phyloP scores from a whole-genome alignment of 2,113 vertebrate genomes.

The Campylomormyrus tamandua region DNA sequence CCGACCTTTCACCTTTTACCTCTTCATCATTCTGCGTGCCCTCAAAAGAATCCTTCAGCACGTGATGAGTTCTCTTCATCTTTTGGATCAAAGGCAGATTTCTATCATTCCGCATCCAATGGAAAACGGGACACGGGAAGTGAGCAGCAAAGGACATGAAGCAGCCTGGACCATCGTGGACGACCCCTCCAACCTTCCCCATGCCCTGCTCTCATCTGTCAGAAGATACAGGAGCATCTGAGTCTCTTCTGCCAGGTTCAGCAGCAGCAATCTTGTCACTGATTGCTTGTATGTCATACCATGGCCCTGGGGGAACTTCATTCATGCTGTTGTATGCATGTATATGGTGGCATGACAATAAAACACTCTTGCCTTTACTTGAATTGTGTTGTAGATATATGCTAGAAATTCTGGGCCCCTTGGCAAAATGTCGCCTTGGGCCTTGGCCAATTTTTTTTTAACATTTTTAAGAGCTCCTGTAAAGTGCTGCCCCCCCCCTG shows the following conservation, averaged over 20 bases:
- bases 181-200: background rate
- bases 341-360: background rate
- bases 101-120: background rate
- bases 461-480: background rate
- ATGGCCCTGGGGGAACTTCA: background rate
- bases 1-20: background rate
- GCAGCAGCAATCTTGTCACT: background rate
- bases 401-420: background rate
- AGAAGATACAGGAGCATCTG: background rate
- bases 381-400: background rate
- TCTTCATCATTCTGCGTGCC: background rate
- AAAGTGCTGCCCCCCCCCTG: background rate
- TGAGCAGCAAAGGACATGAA: background rate
- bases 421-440: background rate
- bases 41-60: background rate
- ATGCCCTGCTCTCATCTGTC: background rate
- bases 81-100: constrained; percentile 12
- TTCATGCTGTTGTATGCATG: background rate
- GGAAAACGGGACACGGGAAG: too few species aligned
- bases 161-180: background rate
- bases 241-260: background rate
- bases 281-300: background rate
- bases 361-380: background rate
- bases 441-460: background rate
- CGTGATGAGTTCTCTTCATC: constrained; percentile 7